Evolutionary conservation across 2,113 vertebrate genomes (phyloP), one percentile per base, ranked within the genome.

Genomic region (Nettapus auritus): DNA sequence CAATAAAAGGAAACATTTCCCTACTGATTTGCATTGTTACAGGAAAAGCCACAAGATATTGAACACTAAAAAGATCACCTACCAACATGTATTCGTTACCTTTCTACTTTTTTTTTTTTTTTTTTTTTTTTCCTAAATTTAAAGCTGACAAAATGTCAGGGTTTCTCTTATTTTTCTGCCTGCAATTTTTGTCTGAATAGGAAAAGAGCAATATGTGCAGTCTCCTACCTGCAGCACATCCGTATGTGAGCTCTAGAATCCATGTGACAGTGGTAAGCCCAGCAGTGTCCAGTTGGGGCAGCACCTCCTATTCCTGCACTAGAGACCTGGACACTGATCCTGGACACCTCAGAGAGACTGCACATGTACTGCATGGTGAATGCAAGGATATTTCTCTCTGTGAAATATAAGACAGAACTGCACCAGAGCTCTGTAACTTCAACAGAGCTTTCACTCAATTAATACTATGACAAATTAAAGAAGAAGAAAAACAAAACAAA

Each of bases 381-480:
- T 20, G 19, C 21, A 89, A 79, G n/a, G 3, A 6, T 55, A 63
- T 46, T 93, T 88, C 36, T 78, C 2, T 3, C 68, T 74, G 26
- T 2, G 6, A 86, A 75, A 77, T 11, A 7, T 2, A 57, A 48
- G 44, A 26, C 13, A 92, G 59, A 78, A 90, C 20, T 52, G 21
- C 29, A 71, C 19, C 17, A 88, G 66, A 34, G 15, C 23, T 20
- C 11, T 29, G 25, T 60, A 86, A 53, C 13, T 21, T 40, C 93
- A 77, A 82, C 34, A 73, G 33, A 82, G 28, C 36, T 79, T 90
- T 90, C 89, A 68, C 73, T 96, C 90, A 79, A 26, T 57, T 84
- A 92, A 90, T 29, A 23, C 76, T 26, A 7, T 3, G 48, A 33
- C 16, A 71, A 92, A 90, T 86, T 68, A 56, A 88, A 70, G 34